Evolutionary conservation across 2,888 invertebrate species (phyloP).

Genomic region (Tanypteryx hageni): DNA sequence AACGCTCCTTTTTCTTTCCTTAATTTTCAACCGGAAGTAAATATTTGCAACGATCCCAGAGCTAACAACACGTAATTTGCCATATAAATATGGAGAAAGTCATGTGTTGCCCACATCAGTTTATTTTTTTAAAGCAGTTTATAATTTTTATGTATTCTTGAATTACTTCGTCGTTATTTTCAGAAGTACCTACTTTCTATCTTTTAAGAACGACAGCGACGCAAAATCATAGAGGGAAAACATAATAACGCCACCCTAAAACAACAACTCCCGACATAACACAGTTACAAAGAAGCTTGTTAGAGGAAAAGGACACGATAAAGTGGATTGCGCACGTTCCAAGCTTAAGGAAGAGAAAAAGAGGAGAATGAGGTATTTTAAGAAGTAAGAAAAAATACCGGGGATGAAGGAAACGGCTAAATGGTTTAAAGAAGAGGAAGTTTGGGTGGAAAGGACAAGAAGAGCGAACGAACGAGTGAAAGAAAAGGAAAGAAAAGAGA

Average conservation of each 20-base stretch:
- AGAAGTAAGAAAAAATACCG: neutral
- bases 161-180: too few relatives aligned
- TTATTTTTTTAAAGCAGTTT: too few relatives aligned
- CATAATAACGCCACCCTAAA: conserved; percentile 30
- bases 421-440: conserved; percentile 23
- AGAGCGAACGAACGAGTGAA: neutral
- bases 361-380: neutral
- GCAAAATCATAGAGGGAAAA: conserved; percentile 34
- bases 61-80: too few relatives aligned
- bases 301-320: conserved; percentile 28
- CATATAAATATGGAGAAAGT: too few relatives aligned
- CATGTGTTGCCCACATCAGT: too few relatives aligned
- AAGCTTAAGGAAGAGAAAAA: conserved; percentile 21
- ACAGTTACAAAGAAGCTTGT: conserved; percentile 46
- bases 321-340: conserved; percentile 25
- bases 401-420: conserved; percentile 11
- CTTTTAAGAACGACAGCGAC: neutral
- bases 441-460: neutral
- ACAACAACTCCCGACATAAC: conserved; percentile 34
- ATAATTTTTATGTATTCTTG: too few relatives aligned
- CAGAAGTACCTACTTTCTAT: neutral
- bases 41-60: too few relatives aligned
- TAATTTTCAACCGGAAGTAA: too few relatives aligned
- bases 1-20: too few relatives aligned
- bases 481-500: neutral